phyloP scores from a whole-genome alignment of 2,888 invertebrate genomes.

The Sussaba pulchella region DNA sequence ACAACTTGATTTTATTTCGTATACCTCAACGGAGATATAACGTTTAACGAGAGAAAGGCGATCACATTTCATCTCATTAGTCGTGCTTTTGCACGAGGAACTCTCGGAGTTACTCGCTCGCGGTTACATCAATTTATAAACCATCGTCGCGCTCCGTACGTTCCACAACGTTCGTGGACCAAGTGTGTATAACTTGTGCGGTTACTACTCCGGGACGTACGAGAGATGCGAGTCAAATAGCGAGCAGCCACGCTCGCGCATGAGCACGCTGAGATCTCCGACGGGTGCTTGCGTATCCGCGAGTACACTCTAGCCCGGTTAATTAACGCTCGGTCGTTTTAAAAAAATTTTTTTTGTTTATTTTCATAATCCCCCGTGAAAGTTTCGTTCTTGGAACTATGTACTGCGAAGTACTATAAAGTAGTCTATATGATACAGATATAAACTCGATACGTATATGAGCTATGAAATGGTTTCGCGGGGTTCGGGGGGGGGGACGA shows the following conservation, averaged over 20 bases:
- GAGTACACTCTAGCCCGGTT: constrained; percentile 71
- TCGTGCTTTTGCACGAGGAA: constrained; percentile 66
- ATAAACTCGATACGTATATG: constrained; percentile 15
- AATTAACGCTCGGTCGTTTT: constrained; percentile 73
- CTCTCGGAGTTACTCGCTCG: constrained; percentile 58
- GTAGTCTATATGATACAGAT: constrained; percentile 40
- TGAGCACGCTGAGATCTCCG: constrained; percentile 8
- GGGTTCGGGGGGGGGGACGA: not conserved
- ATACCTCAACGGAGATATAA: constrained; percentile 47
- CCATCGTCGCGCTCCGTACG: constrained; percentile 54
- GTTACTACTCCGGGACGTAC: constrained; percentile 45
- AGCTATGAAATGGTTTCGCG: constrained; percentile 12
- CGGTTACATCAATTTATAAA: constrained; percentile 82
- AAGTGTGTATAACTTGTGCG: constrained; percentile 20
- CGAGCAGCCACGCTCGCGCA: constrained; percentile 56
- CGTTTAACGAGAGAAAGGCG: constrained; percentile 83
- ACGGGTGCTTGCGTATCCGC: constrained; percentile 36
- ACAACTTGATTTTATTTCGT: constrained; percentile 76
- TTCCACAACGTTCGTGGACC: not conserved
- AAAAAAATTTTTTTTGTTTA: too few species aligned
- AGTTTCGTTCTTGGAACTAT: constrained; percentile 72
- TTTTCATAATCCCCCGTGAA: constrained; percentile 72
- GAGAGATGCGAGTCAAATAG: constrained; percentile 70
- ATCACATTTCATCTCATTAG: constrained; percentile 83
- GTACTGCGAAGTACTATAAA: constrained; percentile 46